These are phyloP conservation scores for Gadus macrocephalus DNA, from an alignment of 2,113 vertebrate species.

Conservation along the genomic window DNA sequence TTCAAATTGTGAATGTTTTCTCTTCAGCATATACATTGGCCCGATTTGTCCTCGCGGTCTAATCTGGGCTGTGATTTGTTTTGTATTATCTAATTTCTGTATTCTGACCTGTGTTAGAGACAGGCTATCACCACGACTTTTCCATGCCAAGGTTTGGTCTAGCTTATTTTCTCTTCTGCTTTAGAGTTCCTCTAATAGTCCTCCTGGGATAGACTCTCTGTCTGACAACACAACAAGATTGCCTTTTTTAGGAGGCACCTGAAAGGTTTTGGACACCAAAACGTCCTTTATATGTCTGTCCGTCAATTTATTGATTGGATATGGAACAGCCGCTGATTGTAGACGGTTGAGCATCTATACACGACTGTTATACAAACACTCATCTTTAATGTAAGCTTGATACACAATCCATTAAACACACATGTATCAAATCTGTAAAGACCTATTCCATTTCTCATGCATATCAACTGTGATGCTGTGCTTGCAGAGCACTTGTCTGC, in stretches of 20 bases:
- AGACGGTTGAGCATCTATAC: no score
- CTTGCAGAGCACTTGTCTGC: slow-evolving; percentile 33
- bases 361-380: no score
- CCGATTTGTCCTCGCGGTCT: no score
- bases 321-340: no score
- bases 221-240: slow-evolving; percentile 9
- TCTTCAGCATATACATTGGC: no score
- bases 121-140: no score
- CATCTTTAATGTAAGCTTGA: slow-evolving; percentile 10
- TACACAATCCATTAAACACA: slow-evolving; percentile 13
- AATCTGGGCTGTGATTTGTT: no score
- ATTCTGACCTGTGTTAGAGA: no score
- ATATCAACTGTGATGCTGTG: slow-evolving; percentile 38
- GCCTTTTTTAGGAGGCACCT: slow-evolving; percentile 27
- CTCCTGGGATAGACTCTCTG: slow-evolving; percentile 44
- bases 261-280: slow-evolving; percentile 16
- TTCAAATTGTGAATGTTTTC: no score
- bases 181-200: slow-evolving; percentile 56
- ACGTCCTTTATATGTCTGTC: not conserved
- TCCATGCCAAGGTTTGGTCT: no score
- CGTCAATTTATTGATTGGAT: no score
- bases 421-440: slow-evolving; percentile 37
- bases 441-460: slow-evolving; percentile 51
- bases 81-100: no score
- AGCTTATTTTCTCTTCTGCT: slow-evolving; percentile 57